Evolutionary conservation across 1,140 invertebrate genomes (phyloP), one percentile per base, ranked within the genome.

Genomic region (Alviniconcha marisindica): DNA sequence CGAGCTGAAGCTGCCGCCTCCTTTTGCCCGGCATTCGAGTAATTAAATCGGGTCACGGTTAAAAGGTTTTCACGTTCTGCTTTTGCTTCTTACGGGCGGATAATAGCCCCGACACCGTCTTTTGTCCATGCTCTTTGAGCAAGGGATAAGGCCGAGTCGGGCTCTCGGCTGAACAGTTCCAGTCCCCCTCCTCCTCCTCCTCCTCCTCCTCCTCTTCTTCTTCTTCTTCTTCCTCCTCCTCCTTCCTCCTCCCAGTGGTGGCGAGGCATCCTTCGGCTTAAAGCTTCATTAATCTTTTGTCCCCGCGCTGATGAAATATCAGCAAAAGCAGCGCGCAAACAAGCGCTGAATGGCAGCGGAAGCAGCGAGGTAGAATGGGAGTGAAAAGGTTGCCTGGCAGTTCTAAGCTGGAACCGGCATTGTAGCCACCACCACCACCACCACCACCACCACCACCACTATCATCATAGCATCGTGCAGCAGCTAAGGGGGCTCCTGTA

Each of bases 301-400:
- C 71, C 36, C 15, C 14, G n/a, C 36, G 71, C 71, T 74, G 71
- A 74, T 74, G 71, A 74, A 74, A 74, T 74, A 74, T 74, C 71
- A 74, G 71, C 71, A 74, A 74, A 74, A 74, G 71, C 71, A 74
- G 71, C 71, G 24, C 71, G 71, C 71, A 74, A 74, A 74, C 71
- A 74, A 74, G 33, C 36, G 31, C 24, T 74, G 38, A 74, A 71
- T 71, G 5, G 60, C 28, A 33, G 28, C 28, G 66, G 31, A 74
- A 74, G 71, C 36, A 42, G 36, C 36, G 38, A 40, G 71, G n/a
- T 3, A 74, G 38, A 74, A 42, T 42, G 42, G 38, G 7, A 44
- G 71, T 42, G 36, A 74, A 74, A 74, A 38, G 42, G 38, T 1
- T 21, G 5, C 36, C 3, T 5, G 36, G 71, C 33, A 74, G 40